phyloP scores from a whole-genome alignment of 2,888 invertebrate genomes.

The Listrodromus nycthemerus region DNA sequence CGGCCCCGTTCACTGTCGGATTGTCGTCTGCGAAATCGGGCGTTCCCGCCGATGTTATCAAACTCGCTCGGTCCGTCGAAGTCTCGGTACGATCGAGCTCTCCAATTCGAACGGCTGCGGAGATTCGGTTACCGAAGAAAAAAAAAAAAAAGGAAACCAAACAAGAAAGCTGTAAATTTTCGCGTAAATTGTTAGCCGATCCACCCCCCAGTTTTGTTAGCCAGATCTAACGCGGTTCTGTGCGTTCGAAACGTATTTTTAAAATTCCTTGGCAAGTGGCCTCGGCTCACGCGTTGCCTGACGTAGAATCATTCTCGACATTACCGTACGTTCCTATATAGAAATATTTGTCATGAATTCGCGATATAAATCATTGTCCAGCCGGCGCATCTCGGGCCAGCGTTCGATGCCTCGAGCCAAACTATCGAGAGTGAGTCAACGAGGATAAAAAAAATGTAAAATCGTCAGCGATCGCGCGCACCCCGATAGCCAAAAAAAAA shows the following conservation, averaged over 20 bases:
- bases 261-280: slow-evolving; percentile 72
- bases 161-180: slow-evolving; percentile 13
- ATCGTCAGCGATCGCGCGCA: background rate
- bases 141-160: background rate
- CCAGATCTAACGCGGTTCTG: slow-evolving; percentile 27
- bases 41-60: background rate
- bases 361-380: slow-evolving; percentile 50
- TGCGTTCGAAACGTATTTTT: slow-evolving; percentile 67
- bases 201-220: slow-evolving; percentile 34
- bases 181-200: slow-evolving; percentile 20
- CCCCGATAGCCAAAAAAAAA: background rate
- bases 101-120: background rate
- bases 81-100: slow-evolving; percentile 3
- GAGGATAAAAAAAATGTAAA: background rate
- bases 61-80: background rate
- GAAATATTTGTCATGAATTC: slow-evolving; percentile 20
- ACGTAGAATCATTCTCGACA: slow-evolving; percentile 31
- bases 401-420: background rate
- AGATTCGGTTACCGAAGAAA: no score
- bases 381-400: slow-evolving; percentile 14
- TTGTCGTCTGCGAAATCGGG: background rate
- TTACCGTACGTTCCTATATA: slow-evolving; percentile 15
- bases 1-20: background rate
- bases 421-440: background rate
- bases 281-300: slow-evolving; percentile 34